Evolutionary conservation across 2,888 invertebrate genomes (phyloP).

Genomic region (Leptopilina myrica): DNA sequence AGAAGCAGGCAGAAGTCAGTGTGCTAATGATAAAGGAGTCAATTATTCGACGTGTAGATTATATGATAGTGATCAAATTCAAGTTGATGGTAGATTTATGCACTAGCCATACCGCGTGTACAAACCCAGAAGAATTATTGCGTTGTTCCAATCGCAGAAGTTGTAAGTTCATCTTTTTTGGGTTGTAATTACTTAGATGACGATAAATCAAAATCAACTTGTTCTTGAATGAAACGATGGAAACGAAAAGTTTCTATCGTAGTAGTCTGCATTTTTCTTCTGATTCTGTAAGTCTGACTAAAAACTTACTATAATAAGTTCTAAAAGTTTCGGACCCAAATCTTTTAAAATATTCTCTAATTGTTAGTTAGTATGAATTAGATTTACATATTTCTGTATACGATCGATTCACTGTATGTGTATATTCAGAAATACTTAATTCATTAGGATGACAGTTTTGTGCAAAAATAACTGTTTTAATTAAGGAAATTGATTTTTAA

Average conservation of each 20-base stretch:
- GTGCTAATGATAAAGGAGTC: constrained; percentile 2
- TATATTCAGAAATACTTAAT: no score
- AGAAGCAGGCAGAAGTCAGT: not conserved
- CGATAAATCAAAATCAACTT: no score
- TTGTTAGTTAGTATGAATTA: no score
- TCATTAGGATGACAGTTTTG: no score
- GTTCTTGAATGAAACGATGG: not conserved
- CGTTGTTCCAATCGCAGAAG: not conserved
- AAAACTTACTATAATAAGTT: no score
- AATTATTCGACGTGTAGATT: constrained; percentile 16
- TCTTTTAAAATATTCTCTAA: no score
- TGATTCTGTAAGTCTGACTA: no score
- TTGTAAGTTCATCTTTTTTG: not conserved
- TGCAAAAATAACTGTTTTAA: not conserved
- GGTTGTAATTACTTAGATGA: not conserved
- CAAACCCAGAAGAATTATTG: not conserved
- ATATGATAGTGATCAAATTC: constrained; percentile 7
- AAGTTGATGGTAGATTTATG: constrained; percentile 11
- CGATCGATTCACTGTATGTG: no score
- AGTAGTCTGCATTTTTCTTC: no score
- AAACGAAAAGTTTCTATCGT: no score
- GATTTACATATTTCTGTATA: no score
- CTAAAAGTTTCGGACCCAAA: no score
- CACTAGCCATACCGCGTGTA: constrained; percentile 3
- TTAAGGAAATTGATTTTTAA: constrained; percentile 20